Percentiles rank a stretch among this genome's conserved stretches.
Evolutionary conservation across 2,797 vertebrate genomes (phyloP).

Genomic region (Tadarida brasiliensis): DNA sequence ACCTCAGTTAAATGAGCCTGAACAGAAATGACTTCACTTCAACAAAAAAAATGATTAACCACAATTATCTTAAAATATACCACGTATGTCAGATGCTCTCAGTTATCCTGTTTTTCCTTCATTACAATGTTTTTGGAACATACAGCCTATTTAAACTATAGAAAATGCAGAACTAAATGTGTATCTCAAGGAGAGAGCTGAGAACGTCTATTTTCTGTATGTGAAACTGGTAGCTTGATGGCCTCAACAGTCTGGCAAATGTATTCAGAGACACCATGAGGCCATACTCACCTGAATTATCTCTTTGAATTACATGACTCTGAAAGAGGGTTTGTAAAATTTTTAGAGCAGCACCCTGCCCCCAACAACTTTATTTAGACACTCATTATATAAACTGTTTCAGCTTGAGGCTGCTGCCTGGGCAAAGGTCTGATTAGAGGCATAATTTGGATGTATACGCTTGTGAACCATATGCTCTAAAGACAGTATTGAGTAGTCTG

Average conservation of each 20-base stretch:
- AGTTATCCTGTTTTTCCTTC: conserved; percentile 65
- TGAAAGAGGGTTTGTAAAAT: not conserved
- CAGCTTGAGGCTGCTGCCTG: not conserved
- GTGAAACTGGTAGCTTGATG: not conserved
- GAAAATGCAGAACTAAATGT: conserved; percentile 49
- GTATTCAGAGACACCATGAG: not conserved
- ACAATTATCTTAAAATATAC: conserved; percentile 70
- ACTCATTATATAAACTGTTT: not conserved
- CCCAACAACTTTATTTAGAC: not conserved
- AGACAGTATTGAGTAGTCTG: not conserved
- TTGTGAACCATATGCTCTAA: not conserved
- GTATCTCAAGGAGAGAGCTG: not conserved
- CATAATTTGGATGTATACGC: not conserved
- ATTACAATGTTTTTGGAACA: conserved; percentile 64
- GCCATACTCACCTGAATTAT: not conserved
- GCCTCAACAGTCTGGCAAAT: not conserved
- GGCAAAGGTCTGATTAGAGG: not conserved
- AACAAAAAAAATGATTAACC: conserved; percentile 67
- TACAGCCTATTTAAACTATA: conserved; percentile 28
- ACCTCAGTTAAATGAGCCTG: conserved; percentile 51
- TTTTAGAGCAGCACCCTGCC: not conserved
- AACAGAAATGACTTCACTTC: conserved; percentile 63
- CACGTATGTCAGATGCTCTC: conserved; percentile 29
- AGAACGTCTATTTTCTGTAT: not conserved
- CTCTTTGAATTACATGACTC: not conserved